Conservation (phyloP, 2,888 invertebrate species). For the Drosophila algonquin region DNA sequence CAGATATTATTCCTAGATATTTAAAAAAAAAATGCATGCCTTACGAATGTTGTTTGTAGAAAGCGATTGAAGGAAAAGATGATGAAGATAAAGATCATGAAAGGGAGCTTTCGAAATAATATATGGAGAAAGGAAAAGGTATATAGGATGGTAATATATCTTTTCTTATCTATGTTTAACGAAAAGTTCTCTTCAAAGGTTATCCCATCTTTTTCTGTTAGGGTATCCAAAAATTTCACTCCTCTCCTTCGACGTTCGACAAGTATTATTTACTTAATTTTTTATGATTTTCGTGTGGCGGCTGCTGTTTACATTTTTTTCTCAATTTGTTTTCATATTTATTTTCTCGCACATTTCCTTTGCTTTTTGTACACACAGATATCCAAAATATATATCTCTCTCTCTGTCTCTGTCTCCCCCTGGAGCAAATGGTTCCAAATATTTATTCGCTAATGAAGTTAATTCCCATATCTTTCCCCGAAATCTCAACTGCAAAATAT, state of each 20-base stretch:
- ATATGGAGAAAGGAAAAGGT: too few relatives aligned
- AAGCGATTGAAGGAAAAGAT: too few relatives aligned
- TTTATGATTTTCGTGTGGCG: constrained; percentile 28
- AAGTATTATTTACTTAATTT: constrained; percentile 34
- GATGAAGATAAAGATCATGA: too few relatives aligned
- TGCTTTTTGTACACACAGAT: neutral
- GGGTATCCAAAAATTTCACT: constrained; percentile 2
- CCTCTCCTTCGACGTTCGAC: constrained; percentile 27
- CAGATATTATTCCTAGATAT: too few relatives aligned
- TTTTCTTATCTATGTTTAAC: too few relatives aligned
- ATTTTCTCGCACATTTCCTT: constrained; percentile 10
- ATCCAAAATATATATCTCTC: constrained; percentile 7
- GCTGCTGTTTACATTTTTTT: constrained; percentile 33
- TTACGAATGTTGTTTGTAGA: too few relatives aligned
- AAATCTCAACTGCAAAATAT: constrained; percentile 9
- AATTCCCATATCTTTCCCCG: constrained; percentile 43
- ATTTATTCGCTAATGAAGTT: constrained; percentile 45
- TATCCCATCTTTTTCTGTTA: neutral
- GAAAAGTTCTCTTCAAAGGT: neutral
- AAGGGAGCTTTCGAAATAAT: too few relatives aligned
- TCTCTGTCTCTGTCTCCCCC: neutral
- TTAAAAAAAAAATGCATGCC: too few relatives aligned
- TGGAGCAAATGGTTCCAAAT: constrained; percentile 20
- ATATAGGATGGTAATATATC: too few relatives aligned
- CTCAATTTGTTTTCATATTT: constrained; percentile 2